Evolutionary conservation across 2,113 vertebrate species (phyloP).

Genomic region (Calypte anna): DNA sequence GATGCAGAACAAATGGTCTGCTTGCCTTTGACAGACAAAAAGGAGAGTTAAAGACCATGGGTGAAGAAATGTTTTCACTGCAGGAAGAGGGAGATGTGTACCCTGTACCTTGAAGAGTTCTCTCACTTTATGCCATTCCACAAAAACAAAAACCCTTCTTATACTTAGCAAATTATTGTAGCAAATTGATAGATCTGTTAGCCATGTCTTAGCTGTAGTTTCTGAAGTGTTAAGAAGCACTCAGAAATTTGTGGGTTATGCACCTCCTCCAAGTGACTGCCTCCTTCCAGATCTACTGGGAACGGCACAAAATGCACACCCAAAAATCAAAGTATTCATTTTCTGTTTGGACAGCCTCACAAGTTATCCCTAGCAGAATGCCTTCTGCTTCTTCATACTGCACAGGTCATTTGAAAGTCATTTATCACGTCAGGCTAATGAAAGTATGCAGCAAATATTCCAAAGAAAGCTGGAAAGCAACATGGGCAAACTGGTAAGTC

Average conservation of each 20-base stretch:
- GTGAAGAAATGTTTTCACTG: not conserved
- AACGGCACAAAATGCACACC: not conserved
- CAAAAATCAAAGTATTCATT: not conserved
- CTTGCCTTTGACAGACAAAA: not conserved
- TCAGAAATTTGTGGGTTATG: not conserved
- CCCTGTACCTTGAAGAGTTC: not conserved
- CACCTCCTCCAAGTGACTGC: not conserved
- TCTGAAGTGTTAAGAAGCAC: not conserved
- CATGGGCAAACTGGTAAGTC: not conserved
- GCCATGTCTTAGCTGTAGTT: not conserved
- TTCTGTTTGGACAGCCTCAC: not conserved
- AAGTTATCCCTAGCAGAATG: not conserved
- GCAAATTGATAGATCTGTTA: not conserved
- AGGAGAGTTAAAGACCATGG: not conserved
- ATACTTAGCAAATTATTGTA: not conserved
- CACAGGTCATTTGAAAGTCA: not conserved
- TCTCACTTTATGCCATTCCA: not conserved
- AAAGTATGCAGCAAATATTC: not conserved
- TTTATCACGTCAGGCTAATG: not conserved
- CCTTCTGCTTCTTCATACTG: not conserved
- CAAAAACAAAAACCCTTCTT: not conserved
- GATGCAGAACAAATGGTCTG: not conserved
- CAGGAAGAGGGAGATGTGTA: no score
- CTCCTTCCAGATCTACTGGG: not conserved
- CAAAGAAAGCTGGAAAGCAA: not conserved